A percentile compares a stretch with the other conserved stretches of the same genome.
These are phyloP conservation scores for Onychomys torridus DNA, from an alignment of 2,797 vertebrate genomes.

Conservation along the genomic window DNA sequence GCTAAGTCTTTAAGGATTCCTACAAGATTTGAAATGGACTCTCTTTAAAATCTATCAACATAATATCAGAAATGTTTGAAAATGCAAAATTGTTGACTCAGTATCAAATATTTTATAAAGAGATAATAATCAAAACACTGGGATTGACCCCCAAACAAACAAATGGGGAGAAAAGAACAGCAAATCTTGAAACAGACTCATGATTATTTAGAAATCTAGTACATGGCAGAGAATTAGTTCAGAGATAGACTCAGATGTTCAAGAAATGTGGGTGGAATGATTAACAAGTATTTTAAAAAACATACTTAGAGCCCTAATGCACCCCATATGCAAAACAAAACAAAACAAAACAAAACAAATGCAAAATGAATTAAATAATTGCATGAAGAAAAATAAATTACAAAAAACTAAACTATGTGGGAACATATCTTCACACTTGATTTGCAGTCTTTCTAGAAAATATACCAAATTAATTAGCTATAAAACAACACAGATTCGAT, in stretches of 20 bases:
- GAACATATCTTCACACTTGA: not conserved
- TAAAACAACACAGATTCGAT: not conserved
- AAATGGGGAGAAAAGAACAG: not conserved
- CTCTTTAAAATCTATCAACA: not conserved
- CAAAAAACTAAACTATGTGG: not conserved
- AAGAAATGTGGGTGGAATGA: not conserved
- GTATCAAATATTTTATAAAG: not conserved
- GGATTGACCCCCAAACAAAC: not conserved
- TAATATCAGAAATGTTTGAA: not conserved
- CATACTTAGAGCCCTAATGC: not conserved
- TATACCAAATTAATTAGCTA: not conserved
- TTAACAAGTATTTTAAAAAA: slow-evolving; percentile 10
- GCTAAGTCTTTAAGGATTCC: not conserved
- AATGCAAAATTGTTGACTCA: not conserved
- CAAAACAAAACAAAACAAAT: too few relatives aligned
- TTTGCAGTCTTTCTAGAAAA: not conserved
- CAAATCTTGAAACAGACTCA: not conserved
- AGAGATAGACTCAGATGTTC: not conserved
- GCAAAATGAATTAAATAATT: not conserved
- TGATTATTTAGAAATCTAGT: not conserved
- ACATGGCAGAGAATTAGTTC: not conserved
- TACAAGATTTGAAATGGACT: slow-evolving; percentile 9
- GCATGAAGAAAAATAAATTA: slow-evolving; percentile 30
- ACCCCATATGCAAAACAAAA: not conserved
- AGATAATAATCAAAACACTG: not conserved